These are phyloP conservation scores for Xiphophorus couchianus DNA, from an alignment of 2,113 vertebrate genomes.

Conservation along the genomic window DNA sequence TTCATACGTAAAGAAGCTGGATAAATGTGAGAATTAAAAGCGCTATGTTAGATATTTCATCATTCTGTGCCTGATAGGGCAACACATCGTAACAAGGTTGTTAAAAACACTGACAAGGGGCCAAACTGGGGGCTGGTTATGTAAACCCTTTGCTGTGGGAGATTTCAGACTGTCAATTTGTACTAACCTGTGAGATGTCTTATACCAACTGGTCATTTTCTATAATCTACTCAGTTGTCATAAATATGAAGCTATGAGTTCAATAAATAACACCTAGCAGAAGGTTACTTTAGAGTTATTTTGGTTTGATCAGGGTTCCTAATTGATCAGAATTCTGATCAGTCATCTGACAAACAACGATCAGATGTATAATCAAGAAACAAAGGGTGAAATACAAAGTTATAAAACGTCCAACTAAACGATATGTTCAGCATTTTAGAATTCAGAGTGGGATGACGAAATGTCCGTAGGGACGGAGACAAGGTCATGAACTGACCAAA, in stretches of 20 bases:
- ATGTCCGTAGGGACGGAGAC: not conserved
- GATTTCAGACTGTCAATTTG: no score
- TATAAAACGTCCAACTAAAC: not conserved
- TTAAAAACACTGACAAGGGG: no score
- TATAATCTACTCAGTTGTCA: not conserved
- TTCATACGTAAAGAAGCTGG: not conserved
- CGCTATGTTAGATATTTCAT: not conserved
- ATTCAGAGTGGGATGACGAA: not conserved
- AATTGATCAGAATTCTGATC: not conserved
- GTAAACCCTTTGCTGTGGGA: not conserved
- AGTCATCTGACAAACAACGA: not conserved
- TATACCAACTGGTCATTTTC: not conserved
- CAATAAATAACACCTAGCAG: not conserved
- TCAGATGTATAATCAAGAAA: not conserved
- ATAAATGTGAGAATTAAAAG: not conserved
- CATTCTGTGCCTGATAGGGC: no score
- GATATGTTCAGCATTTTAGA: not conserved
- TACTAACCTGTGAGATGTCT: no score
- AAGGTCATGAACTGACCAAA: no score
- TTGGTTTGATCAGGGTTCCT: not conserved
- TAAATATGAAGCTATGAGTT: not conserved
- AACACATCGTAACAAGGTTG: no score
- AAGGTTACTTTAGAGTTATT: not conserved
- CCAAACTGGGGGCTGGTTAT: no score
- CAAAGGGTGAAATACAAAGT: not conserved